Evolutionary conservation across 2,113 vertebrate species (phyloP).

Genomic region (Lasiurus borealis): DNA sequence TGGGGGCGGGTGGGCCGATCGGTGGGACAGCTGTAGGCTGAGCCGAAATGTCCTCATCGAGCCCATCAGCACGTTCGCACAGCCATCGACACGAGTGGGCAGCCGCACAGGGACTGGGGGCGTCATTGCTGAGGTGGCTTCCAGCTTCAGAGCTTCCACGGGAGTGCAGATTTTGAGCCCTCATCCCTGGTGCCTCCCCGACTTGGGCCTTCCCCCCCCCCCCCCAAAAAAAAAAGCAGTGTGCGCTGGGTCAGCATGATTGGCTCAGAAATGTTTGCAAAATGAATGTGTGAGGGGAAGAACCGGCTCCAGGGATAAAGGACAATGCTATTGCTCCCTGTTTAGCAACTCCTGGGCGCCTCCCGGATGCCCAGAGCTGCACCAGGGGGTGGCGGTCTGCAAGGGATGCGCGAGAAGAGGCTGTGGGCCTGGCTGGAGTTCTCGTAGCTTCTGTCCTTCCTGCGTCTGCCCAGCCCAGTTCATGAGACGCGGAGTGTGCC

Average conservation of each 20-base stretch:
- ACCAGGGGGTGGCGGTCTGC: no score
- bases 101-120: background rate
- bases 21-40: background rate
- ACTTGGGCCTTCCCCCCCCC: no score
- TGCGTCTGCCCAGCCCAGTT: background rate
- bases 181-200: accelerated
- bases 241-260: background rate
- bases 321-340: accelerated
- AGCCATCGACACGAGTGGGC: background rate
- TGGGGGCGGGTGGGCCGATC: background rate
- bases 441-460: no score
- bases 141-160: background rate
- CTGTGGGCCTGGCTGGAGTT: accelerated
- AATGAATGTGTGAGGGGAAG: background rate
- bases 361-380: background rate
- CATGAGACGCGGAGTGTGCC: background rate
- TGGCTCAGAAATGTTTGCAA: background rate
- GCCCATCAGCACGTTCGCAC: background rate
- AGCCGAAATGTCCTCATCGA: background rate
- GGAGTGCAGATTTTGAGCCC: background rate
- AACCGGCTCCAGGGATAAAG: background rate
- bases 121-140: background rate
- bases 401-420: accelerated
- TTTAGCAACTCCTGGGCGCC: background rate
- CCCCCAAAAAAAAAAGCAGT: no score